These are phyloP conservation scores for Laothoe populi DNA, from an alignment of 2,888 invertebrate species.

Conservation along the genomic window DNA sequence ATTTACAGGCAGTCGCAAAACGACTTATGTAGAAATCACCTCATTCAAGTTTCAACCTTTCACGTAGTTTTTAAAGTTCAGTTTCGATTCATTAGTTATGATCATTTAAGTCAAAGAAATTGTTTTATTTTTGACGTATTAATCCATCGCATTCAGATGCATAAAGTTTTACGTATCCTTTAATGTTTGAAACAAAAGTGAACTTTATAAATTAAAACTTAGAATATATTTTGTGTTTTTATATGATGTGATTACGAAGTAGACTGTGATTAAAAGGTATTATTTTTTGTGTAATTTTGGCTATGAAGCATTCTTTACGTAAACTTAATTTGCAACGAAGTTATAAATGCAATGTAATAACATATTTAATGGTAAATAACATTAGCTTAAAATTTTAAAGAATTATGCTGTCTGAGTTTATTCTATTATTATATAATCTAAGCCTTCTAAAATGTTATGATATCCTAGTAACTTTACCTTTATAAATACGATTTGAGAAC, in stretches of 20 bases:
- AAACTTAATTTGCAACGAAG: no score
- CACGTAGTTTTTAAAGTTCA: neutral
- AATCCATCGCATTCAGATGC: neutral
- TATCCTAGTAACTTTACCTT: no score
- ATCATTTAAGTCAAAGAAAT: neutral
- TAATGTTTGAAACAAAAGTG: neutral
- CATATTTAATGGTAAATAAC: no score
- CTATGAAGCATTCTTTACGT: neutral
- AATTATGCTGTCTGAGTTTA: no score
- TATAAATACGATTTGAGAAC: no score
- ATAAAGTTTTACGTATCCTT: neutral
- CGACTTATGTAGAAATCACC: constrained; percentile 25
- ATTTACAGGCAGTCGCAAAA: constrained; percentile 38
- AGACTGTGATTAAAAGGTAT: constrained; percentile 4
- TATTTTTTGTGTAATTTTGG: neutral
- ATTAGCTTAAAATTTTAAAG: no score
- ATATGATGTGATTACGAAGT: neutral
- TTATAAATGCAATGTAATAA: no score
- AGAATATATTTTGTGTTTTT: neutral
- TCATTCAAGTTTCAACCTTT: constrained; percentile 27
- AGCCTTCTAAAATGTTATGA: no score
- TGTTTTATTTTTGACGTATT: constrained; percentile 16
- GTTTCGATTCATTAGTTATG: no score
- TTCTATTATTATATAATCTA: no score
- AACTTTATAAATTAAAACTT: neutral